These are phyloP conservation scores for Jaculus jaculus DNA, from an alignment of 2,113 vertebrate species.

Conservation along the genomic window DNA sequence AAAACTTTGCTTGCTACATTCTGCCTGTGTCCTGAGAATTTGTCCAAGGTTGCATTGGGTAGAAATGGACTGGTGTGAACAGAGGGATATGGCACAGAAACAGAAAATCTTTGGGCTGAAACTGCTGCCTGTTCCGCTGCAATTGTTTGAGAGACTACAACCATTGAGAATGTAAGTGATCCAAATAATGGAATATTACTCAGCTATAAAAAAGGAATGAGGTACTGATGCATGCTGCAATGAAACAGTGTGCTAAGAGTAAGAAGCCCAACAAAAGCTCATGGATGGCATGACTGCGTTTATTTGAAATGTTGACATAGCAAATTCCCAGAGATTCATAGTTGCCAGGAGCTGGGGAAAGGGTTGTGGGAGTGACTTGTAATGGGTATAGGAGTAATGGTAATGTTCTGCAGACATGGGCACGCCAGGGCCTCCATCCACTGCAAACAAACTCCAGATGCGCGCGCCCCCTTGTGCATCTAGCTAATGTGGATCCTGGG, in stretches of 20 bases:
- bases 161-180: background rate
- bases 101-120: too few relatives aligned
- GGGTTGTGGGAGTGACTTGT: background rate
- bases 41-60: too few relatives aligned
- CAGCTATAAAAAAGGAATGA: background rate
- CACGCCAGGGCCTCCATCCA: too few relatives aligned
- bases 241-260: background rate
- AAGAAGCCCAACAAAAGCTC: background rate
- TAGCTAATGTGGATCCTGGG: background rate
- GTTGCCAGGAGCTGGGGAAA: background rate
- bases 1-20: too few relatives aligned
- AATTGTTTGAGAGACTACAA: too few relatives aligned
- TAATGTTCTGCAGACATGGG: constrained; percentile 9
- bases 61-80: too few relatives aligned
- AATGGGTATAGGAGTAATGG: background rate
- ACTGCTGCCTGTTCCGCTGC: too few relatives aligned
- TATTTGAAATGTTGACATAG: background rate
- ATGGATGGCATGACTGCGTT: background rate
- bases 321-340: background rate
- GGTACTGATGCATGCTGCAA: background rate
- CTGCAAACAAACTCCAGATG: too few relatives aligned
- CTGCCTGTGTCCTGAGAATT: too few relatives aligned
- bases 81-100: too few relatives aligned
- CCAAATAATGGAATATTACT: background rate
- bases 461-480: too few relatives aligned